phyloP scores from a whole-genome alignment of 64 coral and sea anemone species.

The Montipora cactus region DNA sequence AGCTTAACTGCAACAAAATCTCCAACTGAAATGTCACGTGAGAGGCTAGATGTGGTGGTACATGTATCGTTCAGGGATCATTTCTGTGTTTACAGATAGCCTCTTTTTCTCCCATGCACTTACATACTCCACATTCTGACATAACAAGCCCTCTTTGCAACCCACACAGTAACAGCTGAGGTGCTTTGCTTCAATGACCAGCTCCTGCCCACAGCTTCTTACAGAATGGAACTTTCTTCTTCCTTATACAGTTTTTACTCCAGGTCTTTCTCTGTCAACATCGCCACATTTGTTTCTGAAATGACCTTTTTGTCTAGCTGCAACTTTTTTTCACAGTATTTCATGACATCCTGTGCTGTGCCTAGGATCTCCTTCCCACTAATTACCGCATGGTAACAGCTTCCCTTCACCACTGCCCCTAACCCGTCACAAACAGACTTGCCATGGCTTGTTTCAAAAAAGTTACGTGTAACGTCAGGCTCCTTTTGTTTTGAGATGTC shows the following conservation, averaged over 20 bases:
- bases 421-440: background rate
- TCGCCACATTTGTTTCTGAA: background rate
- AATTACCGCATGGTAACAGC: background rate
- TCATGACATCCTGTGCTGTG: slow-evolving; percentile 13
- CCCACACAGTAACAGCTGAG: slow-evolving; percentile 35
- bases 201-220: slow-evolving; percentile 8
- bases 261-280: background rate
- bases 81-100: slow-evolving; percentile 4
- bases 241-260: background rate
- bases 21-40: slow-evolving; percentile 35
- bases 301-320: background rate
- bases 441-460: background rate
- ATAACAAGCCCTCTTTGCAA: slow-evolving; percentile 15
- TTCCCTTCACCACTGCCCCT: slow-evolving; percentile 27
- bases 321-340: slow-evolving; percentile 1
- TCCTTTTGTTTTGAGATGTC: background rate
- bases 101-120: slow-evolving; percentile 22
- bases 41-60: slow-evolving; percentile 40
- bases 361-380: background rate
- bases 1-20: slow-evolving; percentile 47
- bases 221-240: slow-evolving; percentile 10
- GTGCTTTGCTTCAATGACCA: slow-evolving; percentile 16
- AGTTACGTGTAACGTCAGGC: background rate
- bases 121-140: slow-evolving; percentile 7
- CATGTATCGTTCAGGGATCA: slow-evolving; percentile 43